phyloP scores from a whole-genome alignment of 2,888 invertebrate species.

The Diarsia mendica region DNA sequence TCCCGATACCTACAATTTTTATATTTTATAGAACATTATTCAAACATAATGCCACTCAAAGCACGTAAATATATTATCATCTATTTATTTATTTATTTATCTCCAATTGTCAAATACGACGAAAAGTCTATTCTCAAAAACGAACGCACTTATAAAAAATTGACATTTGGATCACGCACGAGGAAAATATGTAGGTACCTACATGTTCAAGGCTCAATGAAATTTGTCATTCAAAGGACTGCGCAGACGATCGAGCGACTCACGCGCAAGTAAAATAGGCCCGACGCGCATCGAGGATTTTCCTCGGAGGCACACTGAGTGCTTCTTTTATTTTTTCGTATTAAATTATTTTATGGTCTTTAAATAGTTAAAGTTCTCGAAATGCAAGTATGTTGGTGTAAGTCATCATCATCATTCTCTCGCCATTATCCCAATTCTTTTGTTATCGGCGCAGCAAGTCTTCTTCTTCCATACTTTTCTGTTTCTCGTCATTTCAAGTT shows the following conservation, averaged over 20 bases:
- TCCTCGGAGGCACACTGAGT: constrained; percentile 82
- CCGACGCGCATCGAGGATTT: constrained; percentile 76
- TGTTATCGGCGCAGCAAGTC: too few relatives aligned
- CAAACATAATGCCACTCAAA: background rate
- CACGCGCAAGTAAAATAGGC: constrained; percentile 79
- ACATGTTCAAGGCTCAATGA: constrained; percentile 85
- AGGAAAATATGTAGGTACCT: constrained; percentile 89
- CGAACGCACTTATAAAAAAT: constrained; percentile 44
- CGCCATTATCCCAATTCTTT: too few relatives aligned
- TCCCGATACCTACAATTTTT: too few relatives aligned
- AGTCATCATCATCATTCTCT: too few relatives aligned
- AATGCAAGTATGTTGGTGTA: background rate
- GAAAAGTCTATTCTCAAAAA: constrained; percentile 50
- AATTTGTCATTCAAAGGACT: constrained; percentile 87
- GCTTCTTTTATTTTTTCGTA: constrained; percentile 2
- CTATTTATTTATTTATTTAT: constrained; percentile 22
- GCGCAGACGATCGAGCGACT: constrained; percentile 71
- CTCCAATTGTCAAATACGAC: constrained; percentile 36
- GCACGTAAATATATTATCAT: too few relatives aligned
- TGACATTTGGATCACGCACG: constrained; percentile 85
- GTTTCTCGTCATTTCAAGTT: too few relatives aligned
- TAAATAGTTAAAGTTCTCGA: background rate
- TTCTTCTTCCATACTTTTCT: too few relatives aligned
- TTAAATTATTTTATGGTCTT: background rate
- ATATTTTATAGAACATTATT: too few relatives aligned